Evolutionary conservation across 2,888 invertebrate species (phyloP).

Genomic region (Corythucha ciliata): DNA sequence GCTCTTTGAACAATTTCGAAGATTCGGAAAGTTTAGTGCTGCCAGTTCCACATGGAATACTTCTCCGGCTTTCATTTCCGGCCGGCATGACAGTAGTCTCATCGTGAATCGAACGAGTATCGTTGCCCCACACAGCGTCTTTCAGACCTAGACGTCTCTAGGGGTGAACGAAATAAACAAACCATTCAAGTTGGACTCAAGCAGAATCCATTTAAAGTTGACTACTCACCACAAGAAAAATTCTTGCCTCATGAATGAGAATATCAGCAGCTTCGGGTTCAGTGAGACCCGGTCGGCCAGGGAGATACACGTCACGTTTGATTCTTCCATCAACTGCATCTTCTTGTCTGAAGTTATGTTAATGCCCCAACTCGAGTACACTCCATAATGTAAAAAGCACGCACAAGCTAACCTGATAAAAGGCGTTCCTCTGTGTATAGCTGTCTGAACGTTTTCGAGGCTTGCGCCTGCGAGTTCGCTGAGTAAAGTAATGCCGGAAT

Average conservation of each 20-base stretch:
- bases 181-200: too few species aligned
- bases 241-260: constrained; percentile 68
- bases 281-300: constrained; percentile 69
- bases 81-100: too few species aligned
- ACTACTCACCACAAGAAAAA: constrained; percentile 46
- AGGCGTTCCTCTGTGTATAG: constrained; percentile 67
- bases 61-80: too few species aligned
- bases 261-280: constrained; percentile 70
- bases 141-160: too few species aligned
- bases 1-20: too few species aligned
- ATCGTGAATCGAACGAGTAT: too few species aligned
- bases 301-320: constrained; percentile 43
- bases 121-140: too few species aligned
- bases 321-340: constrained; percentile 50
- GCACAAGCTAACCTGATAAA: constrained; percentile 57
- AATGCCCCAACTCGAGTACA: neutral
- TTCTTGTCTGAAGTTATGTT: constrained; percentile 41
- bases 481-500: constrained; percentile 68
- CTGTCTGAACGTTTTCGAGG: constrained; percentile 58
- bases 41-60: too few species aligned
- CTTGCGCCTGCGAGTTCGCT: constrained; percentile 68
- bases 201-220: too few species aligned
- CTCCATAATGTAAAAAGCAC: neutral
- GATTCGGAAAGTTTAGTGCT: too few species aligned
- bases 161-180: too few species aligned